Base-by-base conservation (phyloP, 2,113 vertebrate genomes). In the Poeciliopsis retropinna region DNA sequence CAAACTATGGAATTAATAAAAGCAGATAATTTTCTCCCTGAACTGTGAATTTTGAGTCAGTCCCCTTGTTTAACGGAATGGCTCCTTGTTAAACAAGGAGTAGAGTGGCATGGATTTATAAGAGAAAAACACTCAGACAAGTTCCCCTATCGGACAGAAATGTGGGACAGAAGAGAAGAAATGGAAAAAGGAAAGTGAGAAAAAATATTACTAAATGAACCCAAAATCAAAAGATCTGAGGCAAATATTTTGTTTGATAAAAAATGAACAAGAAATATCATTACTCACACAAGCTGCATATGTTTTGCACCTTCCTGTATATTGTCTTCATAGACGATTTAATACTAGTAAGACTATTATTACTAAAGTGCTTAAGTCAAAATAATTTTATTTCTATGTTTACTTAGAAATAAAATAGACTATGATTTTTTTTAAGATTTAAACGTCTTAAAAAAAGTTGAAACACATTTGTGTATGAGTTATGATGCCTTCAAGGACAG, bases 1-100 rank as follows among this genome's bases (percentile, higher is more conserved):
- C 39, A 57, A 67, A 86, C 78, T 67, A 64, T 5, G 17, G 60
- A 22, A 44, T 75, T 85, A 80, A 87, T 88, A 84, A 76, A 76
- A 67, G 80, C 4, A 22, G 64, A 76, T 67, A 73, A 69, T 41
- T n/a, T 41, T 67, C 65, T 71, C 82, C 68, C 60, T 68, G 34
- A 0, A 32, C 51, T 57, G 51, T 10, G 22, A n/a, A 57, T 9
- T 54, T 57, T 57, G 19, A 57, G 34, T 37, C 22, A 8, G 17
- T 17, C 17, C 17, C 14, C 3, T 57, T 57, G 9, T 57, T 2
- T 8, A 25, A 7, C 22, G 0, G 22, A n/a, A 22, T n/a, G 25
- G 25, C 51, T 57, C 51, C 51, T n/a, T 10, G 8, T 57, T 57
- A n/a, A 57, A 57, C 51, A 57, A n/a, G 51, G 25, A 57, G 41